phyloP scores from a whole-genome alignment of 2,113 vertebrate species.

The Platanista minor region DNA sequence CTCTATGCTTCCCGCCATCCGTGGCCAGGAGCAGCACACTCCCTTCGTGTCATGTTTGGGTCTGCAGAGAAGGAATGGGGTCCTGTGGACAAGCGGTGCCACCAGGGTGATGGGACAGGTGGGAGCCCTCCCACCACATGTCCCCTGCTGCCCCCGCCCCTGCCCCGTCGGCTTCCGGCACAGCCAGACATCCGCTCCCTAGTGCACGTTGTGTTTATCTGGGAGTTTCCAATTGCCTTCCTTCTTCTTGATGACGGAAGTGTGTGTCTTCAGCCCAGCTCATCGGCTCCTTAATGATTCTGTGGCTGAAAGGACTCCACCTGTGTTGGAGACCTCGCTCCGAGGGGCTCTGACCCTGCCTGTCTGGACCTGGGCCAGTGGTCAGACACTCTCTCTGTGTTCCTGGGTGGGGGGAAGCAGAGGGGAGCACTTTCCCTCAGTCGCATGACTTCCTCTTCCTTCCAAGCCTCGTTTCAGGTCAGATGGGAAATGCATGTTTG shows the following conservation, averaged over 20 bases:
- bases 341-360: background rate
- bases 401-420: background rate
- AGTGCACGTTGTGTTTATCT: background rate
- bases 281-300: background rate
- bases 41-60: background rate
- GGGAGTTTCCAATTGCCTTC: background rate
- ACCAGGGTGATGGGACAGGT: background rate
- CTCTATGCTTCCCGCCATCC: background rate
- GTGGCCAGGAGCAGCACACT: background rate
- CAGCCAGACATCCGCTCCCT: background rate
- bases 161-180: background rate
- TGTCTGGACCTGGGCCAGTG: background rate
- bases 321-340: rapidly evolving
- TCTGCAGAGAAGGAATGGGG: background rate
- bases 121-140: background rate
- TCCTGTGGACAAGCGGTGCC: background rate
- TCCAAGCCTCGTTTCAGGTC: background rate
- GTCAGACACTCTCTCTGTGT: rapidly evolving
- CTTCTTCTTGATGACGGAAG: background rate
- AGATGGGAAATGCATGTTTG: background rate
- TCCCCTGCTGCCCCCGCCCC: background rate
- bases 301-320: background rate
- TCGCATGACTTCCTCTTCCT: background rate
- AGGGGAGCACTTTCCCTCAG: rapidly evolving
- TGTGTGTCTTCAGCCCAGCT: background rate